A percentile compares a stretch with the other conserved stretches of the same genome.
Evolutionary conservation across 2,797 vertebrate genomes (phyloP).

Genomic region (Parauchenoglanis ngamensis): DNA sequence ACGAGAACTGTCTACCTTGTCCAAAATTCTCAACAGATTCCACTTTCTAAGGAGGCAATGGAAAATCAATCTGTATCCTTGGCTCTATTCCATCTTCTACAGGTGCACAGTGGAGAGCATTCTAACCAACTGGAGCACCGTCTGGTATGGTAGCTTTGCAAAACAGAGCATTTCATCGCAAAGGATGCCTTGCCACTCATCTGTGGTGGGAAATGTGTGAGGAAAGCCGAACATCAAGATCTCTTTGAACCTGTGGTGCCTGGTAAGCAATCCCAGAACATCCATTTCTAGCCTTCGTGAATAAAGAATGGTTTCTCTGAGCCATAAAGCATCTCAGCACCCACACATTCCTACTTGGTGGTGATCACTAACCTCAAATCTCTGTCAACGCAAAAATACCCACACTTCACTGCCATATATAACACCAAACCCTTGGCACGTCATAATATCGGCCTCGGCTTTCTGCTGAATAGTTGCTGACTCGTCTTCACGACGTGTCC

Average conservation of each 20-base stretch:
- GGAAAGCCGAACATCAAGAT: background rate
- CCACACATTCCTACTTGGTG: background rate
- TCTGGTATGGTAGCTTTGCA: constrained; percentile 1
- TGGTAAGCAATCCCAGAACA: background rate
- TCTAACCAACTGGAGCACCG: constrained; percentile 12
- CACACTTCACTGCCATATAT: background rate
- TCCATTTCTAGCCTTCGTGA: background rate
- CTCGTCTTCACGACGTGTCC: background rate
- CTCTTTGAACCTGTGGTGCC: background rate
- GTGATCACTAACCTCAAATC: background rate
- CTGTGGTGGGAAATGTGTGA: background rate
- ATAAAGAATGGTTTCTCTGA: background rate
- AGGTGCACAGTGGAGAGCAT: constrained; percentile 7
- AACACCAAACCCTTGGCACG: background rate
- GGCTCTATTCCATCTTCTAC: constrained; percentile 2
- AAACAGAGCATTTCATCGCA: background rate
- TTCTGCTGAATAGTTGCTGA: background rate
- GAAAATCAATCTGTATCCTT: constrained; percentile 14
- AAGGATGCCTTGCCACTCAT: background rate
- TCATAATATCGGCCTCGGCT: background rate
- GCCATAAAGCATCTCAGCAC: background rate
- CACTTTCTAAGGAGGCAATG: background rate
- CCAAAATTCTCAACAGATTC: background rate
- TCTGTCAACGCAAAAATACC: background rate
- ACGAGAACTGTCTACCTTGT: background rate